These are phyloP conservation scores for Cryptomyrus ogoouensis DNA, from an alignment of 2,113 vertebrate genomes.

Conservation along the genomic window DNA sequence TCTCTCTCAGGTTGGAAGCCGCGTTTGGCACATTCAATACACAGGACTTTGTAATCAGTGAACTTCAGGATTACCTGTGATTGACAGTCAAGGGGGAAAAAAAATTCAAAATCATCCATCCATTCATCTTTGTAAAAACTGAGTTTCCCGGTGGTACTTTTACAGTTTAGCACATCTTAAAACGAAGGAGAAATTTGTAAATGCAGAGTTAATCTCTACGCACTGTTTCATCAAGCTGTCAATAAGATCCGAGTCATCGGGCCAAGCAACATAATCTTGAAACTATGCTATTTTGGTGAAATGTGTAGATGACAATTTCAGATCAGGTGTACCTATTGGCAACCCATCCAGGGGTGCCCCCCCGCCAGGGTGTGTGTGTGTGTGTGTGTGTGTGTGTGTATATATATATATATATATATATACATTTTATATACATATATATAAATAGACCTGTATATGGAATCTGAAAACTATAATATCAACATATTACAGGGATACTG, in stretches of 20 bases:
- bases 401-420: not conserved
- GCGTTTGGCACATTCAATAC: conserved; percentile 32
- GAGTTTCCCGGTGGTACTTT: not conserved
- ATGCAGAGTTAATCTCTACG: not conserved
- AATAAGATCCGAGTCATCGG: not conserved
- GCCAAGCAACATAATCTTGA: not conserved
- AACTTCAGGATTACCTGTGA: conserved; percentile 48
- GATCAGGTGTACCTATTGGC: not conserved
- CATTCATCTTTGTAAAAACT: not conserved
- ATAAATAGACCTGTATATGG: not conserved
- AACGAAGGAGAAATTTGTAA: not conserved
- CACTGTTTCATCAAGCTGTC: not conserved
- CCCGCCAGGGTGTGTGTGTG: no score
- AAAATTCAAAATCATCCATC: conserved; percentile 46
- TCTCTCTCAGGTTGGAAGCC: conserved; percentile 35
- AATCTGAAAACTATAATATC: not conserved
- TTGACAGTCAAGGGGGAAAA: conserved; percentile 46
- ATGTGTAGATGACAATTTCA: not conserved
- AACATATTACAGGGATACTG: not conserved
- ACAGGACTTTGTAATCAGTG: conserved; percentile 42
- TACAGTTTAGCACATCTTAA: not conserved
- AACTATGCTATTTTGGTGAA: not conserved
- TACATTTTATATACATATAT: no score
- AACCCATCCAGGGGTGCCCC: not conserved
- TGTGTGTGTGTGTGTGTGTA: not conserved